phyloP scores from a whole-genome alignment of 1,140 invertebrate genomes.

The Idris sp. region DNA sequence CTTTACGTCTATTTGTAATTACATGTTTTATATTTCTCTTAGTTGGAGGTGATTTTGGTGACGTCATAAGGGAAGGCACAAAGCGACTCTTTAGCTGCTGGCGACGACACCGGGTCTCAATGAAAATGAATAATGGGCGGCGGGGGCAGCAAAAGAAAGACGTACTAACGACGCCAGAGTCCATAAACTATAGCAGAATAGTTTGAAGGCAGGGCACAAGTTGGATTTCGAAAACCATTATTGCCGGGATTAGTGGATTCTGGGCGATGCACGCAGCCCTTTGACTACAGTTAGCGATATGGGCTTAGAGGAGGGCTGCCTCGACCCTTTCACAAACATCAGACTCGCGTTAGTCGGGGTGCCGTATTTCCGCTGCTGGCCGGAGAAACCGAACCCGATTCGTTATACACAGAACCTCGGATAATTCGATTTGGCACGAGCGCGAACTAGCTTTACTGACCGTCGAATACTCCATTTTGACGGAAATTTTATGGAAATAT shows the following conservation, averaged over 20 bases:
- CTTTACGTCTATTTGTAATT: no score
- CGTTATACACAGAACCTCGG: no score
- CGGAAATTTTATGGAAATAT: slow-evolving; percentile 49
- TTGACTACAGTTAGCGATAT: slow-evolving; percentile 72
- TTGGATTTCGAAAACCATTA: slow-evolving; percentile 68
- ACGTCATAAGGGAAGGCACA: slow-evolving; percentile 31
- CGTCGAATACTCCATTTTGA: slow-evolving; percentile 34
- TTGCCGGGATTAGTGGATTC: slow-evolving; percentile 68
- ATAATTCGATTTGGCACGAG: slow-evolving; percentile 69
- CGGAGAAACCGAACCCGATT: slow-evolving; percentile 65
- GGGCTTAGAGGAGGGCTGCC: slow-evolving; percentile 59
- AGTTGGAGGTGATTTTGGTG: no score
- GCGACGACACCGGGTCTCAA: slow-evolving; percentile 34
- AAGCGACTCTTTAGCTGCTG: slow-evolving; percentile 40
- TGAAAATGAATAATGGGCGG: slow-evolving; percentile 52
- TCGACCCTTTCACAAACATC: slow-evolving; percentile 67
- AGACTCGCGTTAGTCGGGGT: slow-evolving; percentile 68
- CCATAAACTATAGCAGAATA: slow-evolving; percentile 45
- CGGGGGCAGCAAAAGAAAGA: slow-evolving; percentile 24
- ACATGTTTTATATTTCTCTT: no score
- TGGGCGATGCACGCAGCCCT: slow-evolving; percentile 64
- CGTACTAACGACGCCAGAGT: slow-evolving; percentile 49
- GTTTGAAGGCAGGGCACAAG: slow-evolving; percentile 35
- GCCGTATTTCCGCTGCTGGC: slow-evolving; percentile 66
- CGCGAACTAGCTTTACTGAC: slow-evolving; percentile 46